Evolutionary conservation across 2,113 vertebrate genomes (phyloP).

Genomic region (Fukomys damarensis): DNA sequence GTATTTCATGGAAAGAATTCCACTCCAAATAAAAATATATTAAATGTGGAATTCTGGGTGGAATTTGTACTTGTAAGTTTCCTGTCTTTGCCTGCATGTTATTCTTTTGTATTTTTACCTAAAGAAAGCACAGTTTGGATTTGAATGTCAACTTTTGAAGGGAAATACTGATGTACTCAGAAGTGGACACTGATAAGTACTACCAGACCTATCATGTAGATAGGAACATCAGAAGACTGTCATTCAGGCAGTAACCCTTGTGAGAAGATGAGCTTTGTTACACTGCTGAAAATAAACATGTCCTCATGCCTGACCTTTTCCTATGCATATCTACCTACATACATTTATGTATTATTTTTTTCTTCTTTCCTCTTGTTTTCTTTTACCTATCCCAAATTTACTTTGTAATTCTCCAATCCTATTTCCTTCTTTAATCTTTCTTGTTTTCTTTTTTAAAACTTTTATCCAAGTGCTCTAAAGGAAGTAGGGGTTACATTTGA

Average conservation of each 20-base stretch:
- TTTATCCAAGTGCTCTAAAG: neutral
- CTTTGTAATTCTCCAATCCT: neutral
- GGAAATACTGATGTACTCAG: neutral
- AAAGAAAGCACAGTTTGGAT: constrained; percentile 9
- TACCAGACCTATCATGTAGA: neutral
- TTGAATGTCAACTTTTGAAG: constrained; percentile 13
- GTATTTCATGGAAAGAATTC: too few relatives aligned
- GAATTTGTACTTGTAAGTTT: neutral
- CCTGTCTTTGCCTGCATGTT: neutral
- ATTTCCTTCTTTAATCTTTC: neutral
- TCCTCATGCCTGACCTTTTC: neutral
- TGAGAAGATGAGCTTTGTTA: constrained; percentile 7
- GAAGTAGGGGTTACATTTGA: neutral
- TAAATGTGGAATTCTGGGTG: neutral
- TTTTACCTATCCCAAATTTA: neutral
- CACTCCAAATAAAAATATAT: neutral
- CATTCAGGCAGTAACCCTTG: neutral
- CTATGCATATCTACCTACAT: neutral
- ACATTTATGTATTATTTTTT: neutral
- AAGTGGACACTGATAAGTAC: neutral
- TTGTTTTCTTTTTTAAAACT: neutral
- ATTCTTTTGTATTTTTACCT: neutral
- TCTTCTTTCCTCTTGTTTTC: neutral
- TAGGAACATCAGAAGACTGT: neutral
- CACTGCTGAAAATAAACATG: neutral